phyloP scores from a whole-genome alignment of 1,140 invertebrate species.

The Atta texana region DNA sequence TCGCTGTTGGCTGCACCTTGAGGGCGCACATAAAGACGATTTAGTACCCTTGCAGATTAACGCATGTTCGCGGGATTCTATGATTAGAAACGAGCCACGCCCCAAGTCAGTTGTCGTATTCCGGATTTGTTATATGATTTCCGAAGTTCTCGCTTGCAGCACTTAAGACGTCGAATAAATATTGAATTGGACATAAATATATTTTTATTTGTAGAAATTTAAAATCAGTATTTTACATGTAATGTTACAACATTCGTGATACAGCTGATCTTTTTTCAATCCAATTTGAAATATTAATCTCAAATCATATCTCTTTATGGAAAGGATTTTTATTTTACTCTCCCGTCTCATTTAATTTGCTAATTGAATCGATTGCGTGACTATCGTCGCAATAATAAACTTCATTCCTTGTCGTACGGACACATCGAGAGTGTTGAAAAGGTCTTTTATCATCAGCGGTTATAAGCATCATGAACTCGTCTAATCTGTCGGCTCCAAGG shows the following conservation, averaged over 20 bases:
- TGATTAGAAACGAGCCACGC: slow-evolving; percentile 70
- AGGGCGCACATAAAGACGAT: slow-evolving; percentile 57
- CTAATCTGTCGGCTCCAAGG: slow-evolving; percentile 42
- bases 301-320: background rate
- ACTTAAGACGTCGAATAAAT: background rate
- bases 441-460: slow-evolving; percentile 20
- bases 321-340: background rate
- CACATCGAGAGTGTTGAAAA: slow-evolving; percentile 6
- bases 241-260: no score
- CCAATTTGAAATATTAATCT: slow-evolving; percentile 1
- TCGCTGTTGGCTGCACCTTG: slow-evolving; percentile 14
- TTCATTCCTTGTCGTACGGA: background rate
- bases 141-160: slow-evolving; percentile 1
- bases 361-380: slow-evolving; percentile 35
- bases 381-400: slow-evolving; percentile 18
- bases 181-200: background rate
- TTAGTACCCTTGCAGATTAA: slow-evolving; percentile 67
- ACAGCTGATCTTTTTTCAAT: background rate
- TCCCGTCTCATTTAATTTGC: background rate
- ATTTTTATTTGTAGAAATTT: background rate
- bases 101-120: slow-evolving; percentile 33
- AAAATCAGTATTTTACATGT: background rate
- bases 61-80: slow-evolving; percentile 70
- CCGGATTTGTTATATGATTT: slow-evolving; percentile 41
- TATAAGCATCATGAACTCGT: slow-evolving; percentile 50